Base-by-base conservation (phyloP, 2,113 vertebrate genomes). In the Pheucticus melanocephalus region DNA sequence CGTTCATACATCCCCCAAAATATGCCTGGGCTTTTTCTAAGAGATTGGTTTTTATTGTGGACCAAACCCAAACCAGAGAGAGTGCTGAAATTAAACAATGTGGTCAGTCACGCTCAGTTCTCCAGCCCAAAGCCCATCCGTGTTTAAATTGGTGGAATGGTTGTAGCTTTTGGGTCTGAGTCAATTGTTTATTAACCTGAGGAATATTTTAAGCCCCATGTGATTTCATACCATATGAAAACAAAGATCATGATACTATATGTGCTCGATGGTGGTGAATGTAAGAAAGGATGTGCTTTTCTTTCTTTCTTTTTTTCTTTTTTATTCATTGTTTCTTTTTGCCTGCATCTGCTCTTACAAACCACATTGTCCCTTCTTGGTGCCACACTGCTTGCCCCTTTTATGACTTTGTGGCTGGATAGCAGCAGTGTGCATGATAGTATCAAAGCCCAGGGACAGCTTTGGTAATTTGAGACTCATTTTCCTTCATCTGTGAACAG, bases 381-480 rank as follows among this genome's bases (percentile, higher is more conserved):
- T 97, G 95, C 94, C 85, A 94, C 33, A 35, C 60, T 91, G 80
- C 86, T 96, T 92, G 90, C 44, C 94, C 88, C 88, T 86, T 68
- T 60, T 94, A 37, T 89, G 94, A 97, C 96, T 94, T 97, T 96
- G 88, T 93, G 77, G 51, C 22, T 76, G 48, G 45, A 91, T 65
- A 82, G 61, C 69, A 87, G 56, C 69, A 69, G 28, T 42, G 31
- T 89, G 70, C n/a, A 45, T 20, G 89, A 96, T 95, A 76, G 20
- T 68, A 96, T 97, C 93, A 80, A 92, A 91, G 57, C 31, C 53
- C 33, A 79, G 69, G 78, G 89, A 95, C 61, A 82, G 25, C 45
- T 57, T 70, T 95, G 45, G 94, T 87, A 91, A 94, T 88, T 48
- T 72, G 73, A 97, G 57, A 69, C 19, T 79, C 48, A 21, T 84